Evolutionary conservation across 2,113 vertebrate species (phyloP).

Genomic region (Oxyura jamaicensis): DNA sequence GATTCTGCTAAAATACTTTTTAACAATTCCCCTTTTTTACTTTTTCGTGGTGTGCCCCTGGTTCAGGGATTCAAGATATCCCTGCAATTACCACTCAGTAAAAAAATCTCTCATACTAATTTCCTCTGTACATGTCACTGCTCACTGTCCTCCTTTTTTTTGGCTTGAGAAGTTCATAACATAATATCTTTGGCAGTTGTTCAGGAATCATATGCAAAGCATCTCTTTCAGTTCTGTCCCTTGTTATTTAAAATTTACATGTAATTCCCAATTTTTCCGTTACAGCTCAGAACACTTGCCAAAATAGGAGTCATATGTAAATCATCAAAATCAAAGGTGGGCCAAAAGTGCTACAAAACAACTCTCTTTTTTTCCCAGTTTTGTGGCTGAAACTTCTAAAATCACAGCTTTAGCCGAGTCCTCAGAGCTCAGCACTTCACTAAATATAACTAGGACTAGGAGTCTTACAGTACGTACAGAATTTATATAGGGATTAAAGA

Average conservation of each 20-base stretch:
- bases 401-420: background rate
- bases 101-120: slow-evolving; percentile 44
- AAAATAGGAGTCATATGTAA: slow-evolving; percentile 31
- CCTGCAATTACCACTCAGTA: background rate
- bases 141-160: background rate
- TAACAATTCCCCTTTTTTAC: background rate
- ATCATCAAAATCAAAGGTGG: background rate
- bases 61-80: background rate
- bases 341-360: accelerated
- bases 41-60: background rate
- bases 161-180: background rate
- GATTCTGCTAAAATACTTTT: slow-evolving; percentile 15
- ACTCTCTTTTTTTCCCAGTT: background rate
- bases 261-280: slow-evolving; percentile 22
- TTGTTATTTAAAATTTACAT: slow-evolving; percentile 44
- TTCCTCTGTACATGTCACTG: slow-evolving; percentile 24
- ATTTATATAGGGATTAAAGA: background rate
- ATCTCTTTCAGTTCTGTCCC: background rate
- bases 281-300: slow-evolving; percentile 4
- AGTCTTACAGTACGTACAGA: background rate
- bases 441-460: background rate
- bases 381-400: background rate
- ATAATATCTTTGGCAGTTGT: slow-evolving; percentile 49
- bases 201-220: slow-evolving; percentile 35
- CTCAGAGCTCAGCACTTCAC: background rate